phyloP scores from a whole-genome alignment of 1,140 invertebrate species.

The Glomeris maerens region DNA sequence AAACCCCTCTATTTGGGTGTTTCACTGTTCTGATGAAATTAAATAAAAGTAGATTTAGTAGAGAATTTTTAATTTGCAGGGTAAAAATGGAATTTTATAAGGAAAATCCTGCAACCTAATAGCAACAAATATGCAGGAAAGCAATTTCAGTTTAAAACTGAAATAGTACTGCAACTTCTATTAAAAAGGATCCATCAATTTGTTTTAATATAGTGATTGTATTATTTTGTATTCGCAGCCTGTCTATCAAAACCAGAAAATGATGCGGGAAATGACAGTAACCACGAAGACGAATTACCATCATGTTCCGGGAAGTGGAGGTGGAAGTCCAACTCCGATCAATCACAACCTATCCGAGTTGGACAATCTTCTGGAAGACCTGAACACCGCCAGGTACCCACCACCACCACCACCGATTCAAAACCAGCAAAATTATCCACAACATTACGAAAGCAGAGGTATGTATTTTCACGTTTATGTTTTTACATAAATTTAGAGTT shows the following conservation, averaged over 20 bases:
- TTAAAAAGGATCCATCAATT: conserved; percentile 12
- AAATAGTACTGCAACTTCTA: not conserved
- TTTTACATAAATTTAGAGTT: too few relatives aligned
- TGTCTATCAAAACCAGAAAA: conserved; percentile 49
- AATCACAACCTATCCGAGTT: conserved; percentile 77
- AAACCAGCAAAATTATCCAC: too few relatives aligned
- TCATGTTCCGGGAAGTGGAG: conserved; percentile 3
- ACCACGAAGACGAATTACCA: conserved; percentile 26
- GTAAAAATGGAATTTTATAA: not conserved
- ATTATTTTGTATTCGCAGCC: conserved; percentile 36
- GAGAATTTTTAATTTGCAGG: not conserved
- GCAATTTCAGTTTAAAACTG: not conserved
- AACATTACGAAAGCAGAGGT: conserved; percentile 29
- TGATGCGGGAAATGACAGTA: conserved; percentile 37
- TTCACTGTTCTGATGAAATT: conserved; percentile 32
- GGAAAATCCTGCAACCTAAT: too few relatives aligned
- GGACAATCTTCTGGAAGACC: conserved; percentile 76
- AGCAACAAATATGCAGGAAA: not conserved
- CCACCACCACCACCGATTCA: too few relatives aligned
- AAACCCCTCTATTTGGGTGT: conserved; percentile 26
- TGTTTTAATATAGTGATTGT: not conserved
- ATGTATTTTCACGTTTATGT: too few relatives aligned
- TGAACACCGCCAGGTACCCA: conserved; percentile 68
- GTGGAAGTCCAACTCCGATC: conserved; percentile 33
- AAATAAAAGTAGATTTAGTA: not conserved